Conservation (phyloP, 2,113 vertebrate genomes). For the Spea bombifrons region DNA sequence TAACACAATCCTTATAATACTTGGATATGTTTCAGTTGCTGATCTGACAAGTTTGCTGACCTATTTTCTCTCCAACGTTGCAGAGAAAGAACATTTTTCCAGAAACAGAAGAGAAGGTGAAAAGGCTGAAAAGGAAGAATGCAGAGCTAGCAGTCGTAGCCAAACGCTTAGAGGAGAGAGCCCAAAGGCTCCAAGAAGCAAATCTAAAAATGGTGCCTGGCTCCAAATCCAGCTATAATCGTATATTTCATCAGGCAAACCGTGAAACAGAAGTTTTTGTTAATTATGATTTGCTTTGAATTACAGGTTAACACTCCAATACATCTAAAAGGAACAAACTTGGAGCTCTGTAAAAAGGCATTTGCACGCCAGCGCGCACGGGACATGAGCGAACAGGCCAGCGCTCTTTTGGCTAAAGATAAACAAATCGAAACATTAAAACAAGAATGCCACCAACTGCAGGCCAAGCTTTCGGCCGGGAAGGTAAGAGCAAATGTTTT, state of each 20-base stretch:
- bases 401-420: slow-evolving; percentile 86
- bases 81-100: slow-evolving; percentile 92
- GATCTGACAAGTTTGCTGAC: neutral
- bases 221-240: too few species aligned
- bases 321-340: slow-evolving; percentile 71
- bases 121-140: slow-evolving; percentile 90
- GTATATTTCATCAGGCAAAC: too few species aligned
- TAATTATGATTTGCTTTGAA: neutral
- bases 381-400: slow-evolving; percentile 89
- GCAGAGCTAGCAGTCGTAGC: slow-evolving; percentile 92
- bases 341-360: slow-evolving; percentile 85
- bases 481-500: slow-evolving; percentile 69
- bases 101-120: slow-evolving; percentile 95
- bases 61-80: slow-evolving; percentile 39
- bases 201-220: slow-evolving; percentile 85
- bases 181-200: slow-evolving; percentile 91
- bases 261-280: too few species aligned
- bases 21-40: neutral
- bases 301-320: slow-evolving; percentile 79
- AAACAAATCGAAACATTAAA: slow-evolving; percentile 89
- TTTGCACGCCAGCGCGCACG: slow-evolving; percentile 86
- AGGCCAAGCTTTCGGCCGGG: slow-evolving; percentile 70
- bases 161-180: slow-evolving; percentile 92
- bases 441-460: slow-evolving; percentile 81
- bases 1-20: too few species aligned